Percentiles rank a stretch among this genome's conserved stretches.
Conservation (phyloP, 2,888 invertebrate species). For the Fragum fragum region DNA sequence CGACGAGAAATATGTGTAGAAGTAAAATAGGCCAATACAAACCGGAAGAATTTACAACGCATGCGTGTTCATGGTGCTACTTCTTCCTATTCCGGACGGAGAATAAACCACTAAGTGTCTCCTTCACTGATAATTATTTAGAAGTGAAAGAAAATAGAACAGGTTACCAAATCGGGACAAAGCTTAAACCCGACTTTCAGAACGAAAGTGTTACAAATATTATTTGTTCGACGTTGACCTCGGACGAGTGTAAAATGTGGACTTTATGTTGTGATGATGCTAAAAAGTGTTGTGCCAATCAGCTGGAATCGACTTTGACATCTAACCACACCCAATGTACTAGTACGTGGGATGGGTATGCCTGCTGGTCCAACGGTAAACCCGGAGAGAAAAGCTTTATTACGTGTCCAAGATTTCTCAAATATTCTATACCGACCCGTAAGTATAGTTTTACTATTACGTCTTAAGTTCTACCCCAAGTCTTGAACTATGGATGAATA, state of each 20-base stretch:
- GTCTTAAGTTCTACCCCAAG: too few species aligned
- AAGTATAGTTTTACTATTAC: slow-evolving; percentile 28
- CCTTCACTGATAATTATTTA: slow-evolving; percentile 7
- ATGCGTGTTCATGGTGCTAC: slow-evolving; percentile 56
- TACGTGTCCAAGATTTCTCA: slow-evolving; percentile 50
- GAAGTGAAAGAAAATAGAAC: slow-evolving; percentile 33
- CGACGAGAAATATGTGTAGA: slow-evolving; percentile 20
- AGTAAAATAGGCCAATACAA: slow-evolving; percentile 43
- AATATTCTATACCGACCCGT: slow-evolving; percentile 57
- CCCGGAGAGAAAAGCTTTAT: slow-evolving; percentile 42
- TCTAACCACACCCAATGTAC: slow-evolving; percentile 19
- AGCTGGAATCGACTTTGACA: neutral
- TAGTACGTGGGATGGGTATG: slow-evolving; percentile 57
- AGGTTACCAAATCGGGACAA: slow-evolving; percentile 18
- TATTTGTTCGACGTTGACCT: slow-evolving; percentile 45
- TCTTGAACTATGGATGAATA: too few species aligned
- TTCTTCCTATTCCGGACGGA: slow-evolving; percentile 41
- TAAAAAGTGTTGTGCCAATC: slow-evolving; percentile 37
- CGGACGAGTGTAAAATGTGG: slow-evolving; percentile 53
- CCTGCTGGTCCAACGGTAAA: slow-evolving; percentile 45
- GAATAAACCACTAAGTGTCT: slow-evolving; percentile 10
- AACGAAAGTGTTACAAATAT: slow-evolving; percentile 27
- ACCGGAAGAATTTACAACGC: slow-evolving; percentile 33
- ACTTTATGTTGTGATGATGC: slow-evolving; percentile 42
- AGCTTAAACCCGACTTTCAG: slow-evolving; percentile 37